Base-by-base conservation (phyloP, 1,140 invertebrate genomes). In the Ephestia elutella region DNA sequence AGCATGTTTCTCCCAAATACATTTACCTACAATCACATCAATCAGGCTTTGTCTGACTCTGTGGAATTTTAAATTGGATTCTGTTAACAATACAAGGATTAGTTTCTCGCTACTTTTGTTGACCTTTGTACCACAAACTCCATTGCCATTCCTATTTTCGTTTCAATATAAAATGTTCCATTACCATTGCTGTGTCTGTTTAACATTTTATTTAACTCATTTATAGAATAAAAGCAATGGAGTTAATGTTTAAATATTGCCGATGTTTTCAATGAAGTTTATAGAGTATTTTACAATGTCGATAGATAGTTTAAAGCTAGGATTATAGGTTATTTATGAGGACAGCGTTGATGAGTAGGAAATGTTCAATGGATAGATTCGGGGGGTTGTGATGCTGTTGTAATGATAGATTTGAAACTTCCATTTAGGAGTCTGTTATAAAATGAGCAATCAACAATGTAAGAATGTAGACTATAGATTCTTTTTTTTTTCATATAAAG, bases 1-100 rank as follows among this genome's bases (percentile, higher is more conserved):
- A 32, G 62, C 63, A 50, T 66, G 68, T 59, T 67, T 61, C 59
- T 56, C 53, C 30, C 3, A 63, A 72, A 74, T 61, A 71, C 66
- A 66, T 75, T 82, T 80, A n/a, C n/a, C n/a, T n/a, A 69, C 78
- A 78, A 66, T 61, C 65, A 65, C 70, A 74, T 87, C 84, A 83
- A 85, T 87, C 84, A 83, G 63, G 79, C 80, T 83, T 81, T 80
- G 78, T 78, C 75, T 65, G 77, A 63, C 65, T 76, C 73, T 75
- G 76, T 82, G 75, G 77, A 72, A 81, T 80, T 83, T 87, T 82
- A 82, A 87, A 87, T 85, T 87, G 80, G 77, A 82, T 82, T 76
- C 71, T 71, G 73, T 77, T 75, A 76, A 87, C 84, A 87, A 87
- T 87, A 74, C 75, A 63, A 17, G 84, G 84, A 83, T 87, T 87